Base-by-base conservation (phyloP, 2,888 invertebrate genomes). In the Tachina grossa region DNA sequence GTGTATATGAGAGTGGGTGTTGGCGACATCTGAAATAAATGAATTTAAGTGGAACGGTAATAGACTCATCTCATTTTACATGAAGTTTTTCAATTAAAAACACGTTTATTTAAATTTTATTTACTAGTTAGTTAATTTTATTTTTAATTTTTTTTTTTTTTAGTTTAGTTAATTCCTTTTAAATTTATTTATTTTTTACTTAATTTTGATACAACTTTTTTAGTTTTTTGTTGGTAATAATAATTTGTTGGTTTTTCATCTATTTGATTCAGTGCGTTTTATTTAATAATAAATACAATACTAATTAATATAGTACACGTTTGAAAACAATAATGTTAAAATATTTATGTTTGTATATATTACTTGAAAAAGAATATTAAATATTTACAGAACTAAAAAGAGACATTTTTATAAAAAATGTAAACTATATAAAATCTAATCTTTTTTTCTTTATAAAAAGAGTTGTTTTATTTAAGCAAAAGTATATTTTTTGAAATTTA, bases 241-340 rank as follows among this genome's bases (percentile, higher is more conserved):
- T 81, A 74, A 66, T 74, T 81, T 80, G 45, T 80, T 72, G 72
- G 43, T 87, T 89, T 89, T 87, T 89, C 88, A 88, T 90, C 92
- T 92, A 92, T 92, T 92, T 92, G 90, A 92, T 92, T 92, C 92
- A 92, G 91, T 92, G 91, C 91, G 92, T 91, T 91, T 89, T 78
- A 72, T 71, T 80, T 72, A 74, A 88, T 90, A 88, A 88, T 89
- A 87, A 87, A 88, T 87, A 87, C 78, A 87, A 19, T 86, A 80
- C 76, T 87, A 90, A 88, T 87, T 72, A 88, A 88, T 89, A 90
- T 88, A 88, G 85, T 89, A 89, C 91, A 89, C 88, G 69, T 89
- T 88, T 88, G 31, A 87, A 89, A 83, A 78, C 65, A 82, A 68
- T 31, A 19, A 6, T 11, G 3, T 2, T 66, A 19, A 19, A 68